Conservation (phyloP, 2,888 invertebrate species). For the Auanema freiburgensis region DNA sequence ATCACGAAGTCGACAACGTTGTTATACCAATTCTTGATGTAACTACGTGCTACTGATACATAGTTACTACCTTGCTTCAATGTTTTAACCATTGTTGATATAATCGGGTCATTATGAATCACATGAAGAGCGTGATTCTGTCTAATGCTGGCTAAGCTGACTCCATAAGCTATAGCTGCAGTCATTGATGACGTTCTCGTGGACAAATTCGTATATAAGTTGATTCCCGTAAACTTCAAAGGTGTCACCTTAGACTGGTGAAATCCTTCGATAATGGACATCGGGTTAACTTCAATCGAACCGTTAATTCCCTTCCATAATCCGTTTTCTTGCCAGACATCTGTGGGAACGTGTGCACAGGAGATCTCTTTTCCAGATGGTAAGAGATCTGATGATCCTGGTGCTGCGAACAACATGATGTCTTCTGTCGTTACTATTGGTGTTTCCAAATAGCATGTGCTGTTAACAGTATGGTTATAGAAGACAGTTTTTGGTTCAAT, state of each 20-base stretch:
- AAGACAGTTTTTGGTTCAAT: slow-evolving; percentile 3
- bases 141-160: background rate
- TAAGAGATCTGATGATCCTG: slow-evolving; percentile 4
- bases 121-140: background rate
- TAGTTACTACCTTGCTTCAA: no score
- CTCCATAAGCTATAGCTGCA: background rate
- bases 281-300: background rate
- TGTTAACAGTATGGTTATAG: slow-evolving; percentile 18
- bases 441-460: slow-evolving; percentile 21
- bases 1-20: no score
- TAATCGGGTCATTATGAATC: no score
- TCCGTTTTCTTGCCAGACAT: background rate
- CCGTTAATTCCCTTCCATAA: background rate
- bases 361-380: no score
- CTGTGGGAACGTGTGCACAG: background rate
- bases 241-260: background rate
- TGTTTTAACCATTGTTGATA: no score
- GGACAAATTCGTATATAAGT: background rate
- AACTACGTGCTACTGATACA: no score
- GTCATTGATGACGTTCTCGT: background rate
- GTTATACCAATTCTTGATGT: no score
- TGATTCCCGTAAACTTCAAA: background rate
- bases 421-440: slow-evolving; percentile 13
- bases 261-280: background rate
- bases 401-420: background rate